Base-by-base conservation (phyloP, 2,888 invertebrate species). In the Erebia epiphron region DNA sequence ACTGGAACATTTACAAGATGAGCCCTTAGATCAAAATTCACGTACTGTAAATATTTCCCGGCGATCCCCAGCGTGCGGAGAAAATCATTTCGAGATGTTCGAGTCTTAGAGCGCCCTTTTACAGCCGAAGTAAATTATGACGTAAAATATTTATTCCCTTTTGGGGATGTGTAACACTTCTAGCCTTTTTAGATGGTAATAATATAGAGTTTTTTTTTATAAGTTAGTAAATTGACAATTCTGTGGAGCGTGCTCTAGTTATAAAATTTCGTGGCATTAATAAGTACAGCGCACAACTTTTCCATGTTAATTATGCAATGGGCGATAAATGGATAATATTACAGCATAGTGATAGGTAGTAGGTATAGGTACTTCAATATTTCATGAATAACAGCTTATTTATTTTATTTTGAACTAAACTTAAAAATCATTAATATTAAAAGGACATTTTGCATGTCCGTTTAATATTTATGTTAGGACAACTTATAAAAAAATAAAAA, bases 61-160 rank as follows among this genome's bases (percentile, higher is more conserved):
- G 68, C 73, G 75, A 82, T 84, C 84, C 86, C 83, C 77, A 75
- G 80, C 79, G 78, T 79, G 71, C 65, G 66, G 79, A 82, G 84
- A 80, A 85, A 89, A 88, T 86, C 84, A 86, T 89, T 84, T 80
- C 83, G 79, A 83, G 80, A 80, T 82, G 80, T 79, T 79, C 80
- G 80, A 80, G 84, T 85, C 83, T 85, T 80, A 82, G 83, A 82
- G 83, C 87, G 85, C 87, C 87, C 86, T 89, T 89, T 89, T 90
- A 88, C 88, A 82, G 88, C 85, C 76, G 79, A 79, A 86, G 85
- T 89, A 88, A 90, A 90, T 90, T 90, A 89, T 88, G 88, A 86
- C 85, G 89, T 90, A 89, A 90, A 90, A 90, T 90, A 75, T 75
- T 75, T 75, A 75, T 73, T 66, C 86, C 84, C 84, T 86, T 87